phyloP scores from a whole-genome alignment of 2,113 vertebrate species.

The Pomatostomus ruficeps region DNA sequence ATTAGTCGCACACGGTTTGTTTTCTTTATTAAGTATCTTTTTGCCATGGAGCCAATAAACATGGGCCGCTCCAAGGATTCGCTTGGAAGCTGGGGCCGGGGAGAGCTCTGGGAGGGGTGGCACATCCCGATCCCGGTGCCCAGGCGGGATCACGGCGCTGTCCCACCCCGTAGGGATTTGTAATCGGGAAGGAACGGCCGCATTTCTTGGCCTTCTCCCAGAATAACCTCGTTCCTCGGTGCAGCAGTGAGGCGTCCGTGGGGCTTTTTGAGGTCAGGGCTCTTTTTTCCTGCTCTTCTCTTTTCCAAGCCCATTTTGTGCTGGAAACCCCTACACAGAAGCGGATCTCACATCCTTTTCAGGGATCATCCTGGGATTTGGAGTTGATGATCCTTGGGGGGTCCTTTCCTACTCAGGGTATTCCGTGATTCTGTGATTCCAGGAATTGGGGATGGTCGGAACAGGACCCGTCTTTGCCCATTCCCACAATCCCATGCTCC shows the following conservation, averaged over 20 bases:
- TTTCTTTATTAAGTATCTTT: conserved; percentile 20
- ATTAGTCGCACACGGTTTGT: conserved; percentile 1
- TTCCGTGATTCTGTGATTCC: neutral
- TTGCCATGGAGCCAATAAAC: neutral
- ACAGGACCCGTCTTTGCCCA: neutral
- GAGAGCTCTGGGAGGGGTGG: neutral
- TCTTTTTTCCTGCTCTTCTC: neutral
- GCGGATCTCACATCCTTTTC: neutral
- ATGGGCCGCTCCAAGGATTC: neutral
- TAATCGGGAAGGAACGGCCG: neutral
- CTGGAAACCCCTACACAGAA: accelerated
- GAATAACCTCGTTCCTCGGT: neutral
- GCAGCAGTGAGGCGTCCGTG: neutral
- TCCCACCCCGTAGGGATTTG: neutral
- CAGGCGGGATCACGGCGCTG: accelerated
- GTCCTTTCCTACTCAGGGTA: neutral
- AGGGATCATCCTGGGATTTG: neutral
- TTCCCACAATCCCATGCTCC: neutral
- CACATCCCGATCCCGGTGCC: accelerated
- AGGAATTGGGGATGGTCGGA: neutral
- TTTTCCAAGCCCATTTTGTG: neutral
- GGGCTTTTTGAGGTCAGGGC: neutral
- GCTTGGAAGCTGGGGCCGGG: neutral
- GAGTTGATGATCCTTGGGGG: neutral
- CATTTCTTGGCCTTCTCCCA: neutral